Base-by-base conservation (phyloP, 2,888 invertebrate species). In the Nineta flava region DNA sequence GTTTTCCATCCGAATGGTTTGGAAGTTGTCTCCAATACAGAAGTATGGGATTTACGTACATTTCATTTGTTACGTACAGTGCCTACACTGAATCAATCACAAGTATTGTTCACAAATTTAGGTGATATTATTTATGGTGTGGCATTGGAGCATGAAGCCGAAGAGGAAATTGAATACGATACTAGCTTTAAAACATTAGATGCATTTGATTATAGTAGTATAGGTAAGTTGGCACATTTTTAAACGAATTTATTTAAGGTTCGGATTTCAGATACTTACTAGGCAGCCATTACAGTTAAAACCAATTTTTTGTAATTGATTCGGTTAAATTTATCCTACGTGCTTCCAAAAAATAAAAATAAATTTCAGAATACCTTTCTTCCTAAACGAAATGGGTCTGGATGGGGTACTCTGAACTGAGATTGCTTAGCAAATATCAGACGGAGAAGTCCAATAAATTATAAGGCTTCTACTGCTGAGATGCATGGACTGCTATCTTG, bases 21-120 rank as follows among this genome's bases (percentile, higher is more conserved):
- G 53, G 95, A 96, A 72, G 90, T 95, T 40, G 88, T 99, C 60
- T 93, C 96, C 50, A 97, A 97, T 64, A 92, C 95, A 0, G 96
- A 99, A 76, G 92, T 97, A 49, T 99, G 97, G 97, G 99, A 99
- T 65, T 67, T 97, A 21, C 72, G 97, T 57, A 95, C 94, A 41
- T 96, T 92, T 66, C 91, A 94, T 62, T 70, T 99, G 41, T 69
- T 99, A 34, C 81, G 93, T 63, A 96, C 96, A 0, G 95, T 99
- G 47, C 90, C 95, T 1, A 83, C 87, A 0, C 71, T 99, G 53
- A 93, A 96, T 63, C 91, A 93, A 64, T 92, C 92, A 58, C 69
- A 76, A 65, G 81, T 95, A 5, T 76, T 82, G 52, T 99, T 99
- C 68, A 94, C 92, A 51, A 83, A 87, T 2, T 75, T 83, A 49